Conservation (phyloP, 2,113 vertebrate genomes). For the Cichladusa arquata region DNA sequence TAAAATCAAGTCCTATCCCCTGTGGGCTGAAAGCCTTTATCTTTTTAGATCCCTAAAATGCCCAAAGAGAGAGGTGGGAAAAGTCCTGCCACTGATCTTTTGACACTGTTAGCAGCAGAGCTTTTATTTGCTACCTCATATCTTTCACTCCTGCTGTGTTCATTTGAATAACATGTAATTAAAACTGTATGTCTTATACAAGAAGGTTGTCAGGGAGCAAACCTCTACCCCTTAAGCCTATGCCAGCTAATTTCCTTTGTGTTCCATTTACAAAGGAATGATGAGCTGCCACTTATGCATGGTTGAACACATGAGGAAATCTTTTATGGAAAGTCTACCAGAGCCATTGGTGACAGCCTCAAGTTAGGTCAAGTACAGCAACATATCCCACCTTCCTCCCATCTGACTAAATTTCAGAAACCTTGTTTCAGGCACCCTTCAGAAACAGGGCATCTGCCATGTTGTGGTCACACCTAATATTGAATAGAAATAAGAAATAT, state of each 20-base stretch:
- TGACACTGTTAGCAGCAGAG: background rate
- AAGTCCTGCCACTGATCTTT: background rate
- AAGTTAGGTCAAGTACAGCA: background rate
- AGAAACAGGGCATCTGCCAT: background rate
- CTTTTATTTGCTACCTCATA: background rate
- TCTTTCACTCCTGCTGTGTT: background rate
- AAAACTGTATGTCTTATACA: background rate
- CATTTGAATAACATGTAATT: background rate
- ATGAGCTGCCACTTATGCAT: background rate
- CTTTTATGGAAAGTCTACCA: background rate
- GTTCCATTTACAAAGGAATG: background rate
- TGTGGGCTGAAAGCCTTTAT: background rate
- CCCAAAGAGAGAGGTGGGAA: background rate
- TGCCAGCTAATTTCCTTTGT: background rate
- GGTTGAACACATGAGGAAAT: background rate
- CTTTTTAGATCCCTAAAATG: background rate
- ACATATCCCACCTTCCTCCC: background rate
- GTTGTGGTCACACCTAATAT: fast-evolving
- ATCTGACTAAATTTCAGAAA: background rate
- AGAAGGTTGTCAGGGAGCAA: background rate
- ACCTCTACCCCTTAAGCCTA: background rate
- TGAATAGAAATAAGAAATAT: background rate
- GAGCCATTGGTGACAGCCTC: background rate
- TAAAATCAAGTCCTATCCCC: background rate
- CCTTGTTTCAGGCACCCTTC: background rate